Evolutionary conservation across 2,888 invertebrate species (phyloP).

Genomic region (Campoletis raptor): DNA sequence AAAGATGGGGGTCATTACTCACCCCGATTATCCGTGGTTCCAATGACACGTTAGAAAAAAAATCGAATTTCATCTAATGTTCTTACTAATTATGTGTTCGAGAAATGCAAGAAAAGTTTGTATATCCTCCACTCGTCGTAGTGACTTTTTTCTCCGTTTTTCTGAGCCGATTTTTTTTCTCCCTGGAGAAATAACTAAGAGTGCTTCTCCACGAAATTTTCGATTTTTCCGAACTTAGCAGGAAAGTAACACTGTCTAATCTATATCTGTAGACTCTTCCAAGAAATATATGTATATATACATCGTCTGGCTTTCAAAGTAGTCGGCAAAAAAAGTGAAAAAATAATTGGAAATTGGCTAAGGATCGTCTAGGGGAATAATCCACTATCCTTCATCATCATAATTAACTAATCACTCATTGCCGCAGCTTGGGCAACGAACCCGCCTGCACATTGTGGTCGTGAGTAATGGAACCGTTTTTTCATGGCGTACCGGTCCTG

Average conservation of each 20-base stretch:
- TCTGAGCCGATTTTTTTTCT: constrained; percentile 54
- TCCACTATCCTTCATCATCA: constrained; percentile 40
- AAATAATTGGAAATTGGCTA: constrained; percentile 8
- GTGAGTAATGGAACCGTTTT: constrained; percentile 29
- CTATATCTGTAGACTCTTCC: constrained; percentile 54
- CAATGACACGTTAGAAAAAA: background rate
- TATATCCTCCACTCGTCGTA: background rate
- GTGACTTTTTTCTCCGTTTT: background rate
- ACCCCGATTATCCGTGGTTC: background rate
- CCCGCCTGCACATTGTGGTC: background rate
- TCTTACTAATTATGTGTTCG: constrained; percentile 23
- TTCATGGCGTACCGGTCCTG: background rate
- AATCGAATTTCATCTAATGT: background rate
- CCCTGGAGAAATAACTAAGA: constrained; percentile 69
- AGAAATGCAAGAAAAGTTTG: background rate
- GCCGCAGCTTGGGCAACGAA: constrained; percentile 6
- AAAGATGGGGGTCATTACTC: no score
- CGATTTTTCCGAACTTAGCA: constrained; percentile 39
- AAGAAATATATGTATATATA: constrained; percentile 39
- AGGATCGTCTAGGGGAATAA: constrained; percentile 1
- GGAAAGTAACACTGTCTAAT: constrained; percentile 51
- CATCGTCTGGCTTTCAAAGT: constrained; percentile 1
- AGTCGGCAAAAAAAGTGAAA: constrained; percentile 19
- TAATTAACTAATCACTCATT: constrained; percentile 59
- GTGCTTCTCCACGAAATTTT: constrained; percentile 51